Evolutionary conservation across 2,113 vertebrate genomes (phyloP).

Genomic region (Macquaria australasica): DNA sequence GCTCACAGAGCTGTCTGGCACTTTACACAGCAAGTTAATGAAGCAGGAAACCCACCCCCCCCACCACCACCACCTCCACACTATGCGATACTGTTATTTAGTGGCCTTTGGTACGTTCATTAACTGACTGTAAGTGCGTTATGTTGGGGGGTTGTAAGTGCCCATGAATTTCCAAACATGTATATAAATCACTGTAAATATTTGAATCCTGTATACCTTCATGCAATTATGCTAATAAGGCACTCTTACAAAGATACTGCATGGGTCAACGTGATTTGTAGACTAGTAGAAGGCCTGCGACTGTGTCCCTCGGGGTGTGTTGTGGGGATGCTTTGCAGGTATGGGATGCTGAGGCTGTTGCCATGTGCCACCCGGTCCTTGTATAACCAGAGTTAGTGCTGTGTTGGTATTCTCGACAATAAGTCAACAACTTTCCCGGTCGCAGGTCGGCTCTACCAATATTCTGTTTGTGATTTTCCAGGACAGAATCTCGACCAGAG

Average conservation of each 20-base stretch:
- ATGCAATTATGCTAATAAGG: too few relatives aligned
- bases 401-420: too few relatives aligned
- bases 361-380: not conserved
- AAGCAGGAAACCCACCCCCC: not conserved
- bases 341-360: not conserved
- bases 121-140: not conserved
- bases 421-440: not conserved
- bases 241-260: not conserved
- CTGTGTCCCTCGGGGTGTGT: not conserved
- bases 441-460: not conserved
- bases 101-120: not conserved
- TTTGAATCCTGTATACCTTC: not conserved
- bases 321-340: not conserved
- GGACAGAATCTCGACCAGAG: not conserved
- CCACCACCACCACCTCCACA: not conserved
- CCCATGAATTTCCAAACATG: not conserved
- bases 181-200: not conserved
- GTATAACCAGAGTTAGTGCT: not conserved
- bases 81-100: not conserved
- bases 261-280: not conserved
- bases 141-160: not conserved
- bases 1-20: not conserved
- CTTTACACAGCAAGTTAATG: constrained; percentile 38
- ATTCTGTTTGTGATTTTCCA: not conserved
- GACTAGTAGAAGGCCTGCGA: not conserved